Evolutionary conservation across 2,113 vertebrate genomes (phyloP), one percentile per base, ranked within the genome.

Genomic region (Peromyscus californicus): DNA sequence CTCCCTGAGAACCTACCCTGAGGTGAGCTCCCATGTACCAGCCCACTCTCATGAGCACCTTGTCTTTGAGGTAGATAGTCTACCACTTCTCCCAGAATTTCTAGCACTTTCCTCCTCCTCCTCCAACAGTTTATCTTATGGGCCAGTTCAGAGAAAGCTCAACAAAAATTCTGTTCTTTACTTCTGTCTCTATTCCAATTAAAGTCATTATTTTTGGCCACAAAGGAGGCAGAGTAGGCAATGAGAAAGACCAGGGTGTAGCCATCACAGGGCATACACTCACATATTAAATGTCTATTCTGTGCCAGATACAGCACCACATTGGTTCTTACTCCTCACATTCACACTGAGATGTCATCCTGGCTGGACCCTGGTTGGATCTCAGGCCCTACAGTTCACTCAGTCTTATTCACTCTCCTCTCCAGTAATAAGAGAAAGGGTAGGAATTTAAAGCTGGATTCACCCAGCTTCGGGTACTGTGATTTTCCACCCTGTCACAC

Each of bases 171-270:
- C 74, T 90, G 0, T 82, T 90, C 39, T 83, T 15, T 91, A 79
- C 48, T 45, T 95, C 65, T 69, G 17, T 88, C 83, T 93, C 24
- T 93, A 39, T 93, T 84, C n/a, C 7, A 54, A 45, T 70, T 61
- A 33, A 93, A 76, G 17, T 67, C 85, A 24, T 15, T 51, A 1
- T 84, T 75, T 91, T 16, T 39, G 48, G 22, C 74, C 63, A 63
- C 48, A 9, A 94, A 19, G 19, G 31, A 79, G 67, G 26, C 51
- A 51, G 24, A 86, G 33, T 29, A 61, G 83, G 59, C 17, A 42
- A 31, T 39, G 65, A 84, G 36, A 36, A n/a, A 70, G 29, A 31
- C 39, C 39, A 86, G 48, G 54, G 7, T 45, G 0, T 89, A 61
- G 31, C 26, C 57, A 1, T 5, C 0, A 0, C 4, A 15, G 17